Conservation (phyloP, 2,113 vertebrate species). For the Arvicanthis niloticus region DNA sequence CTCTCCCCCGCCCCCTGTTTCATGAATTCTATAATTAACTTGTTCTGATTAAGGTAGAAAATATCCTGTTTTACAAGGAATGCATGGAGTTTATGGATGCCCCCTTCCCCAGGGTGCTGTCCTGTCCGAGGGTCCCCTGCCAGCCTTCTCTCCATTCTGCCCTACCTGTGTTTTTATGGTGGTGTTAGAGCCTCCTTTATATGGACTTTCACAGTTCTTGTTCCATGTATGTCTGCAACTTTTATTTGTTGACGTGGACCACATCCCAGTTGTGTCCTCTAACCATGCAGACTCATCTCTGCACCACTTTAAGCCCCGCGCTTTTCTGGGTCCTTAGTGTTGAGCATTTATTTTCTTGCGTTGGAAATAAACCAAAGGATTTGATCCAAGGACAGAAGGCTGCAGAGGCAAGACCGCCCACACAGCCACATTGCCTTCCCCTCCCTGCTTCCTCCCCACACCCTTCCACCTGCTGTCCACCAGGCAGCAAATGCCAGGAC, state of each 20-base stretch:
- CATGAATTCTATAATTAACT: constrained; percentile 12
- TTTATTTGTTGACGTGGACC: neutral
- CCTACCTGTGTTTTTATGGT: neutral
- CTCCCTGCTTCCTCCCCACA: neutral
- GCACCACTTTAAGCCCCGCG: neutral
- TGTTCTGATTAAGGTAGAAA: neutral
- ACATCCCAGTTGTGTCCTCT: fast-evolving
- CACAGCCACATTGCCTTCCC: neutral
- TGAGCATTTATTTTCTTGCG: neutral
- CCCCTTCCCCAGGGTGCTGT: no score
- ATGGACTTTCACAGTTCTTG: fast-evolving
- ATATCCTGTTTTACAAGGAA: neutral
- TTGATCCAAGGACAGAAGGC: neutral
- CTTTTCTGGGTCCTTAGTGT: neutral
- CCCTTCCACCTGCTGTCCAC: neutral
- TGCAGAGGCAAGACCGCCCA: neutral
- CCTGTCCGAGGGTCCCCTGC: neutral
- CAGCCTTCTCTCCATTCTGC: neutral
- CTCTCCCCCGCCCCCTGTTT: neutral
- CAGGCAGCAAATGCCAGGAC: neutral
- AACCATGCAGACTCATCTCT: fast-evolving
- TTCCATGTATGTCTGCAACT: neutral
- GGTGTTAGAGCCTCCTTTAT: neutral
- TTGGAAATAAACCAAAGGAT: neutral
- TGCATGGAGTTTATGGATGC: neutral